These are phyloP conservation scores for Bimastos eiseni DNA, from an alignment of 2,888 invertebrate genomes.

Conservation along the genomic window DNA sequence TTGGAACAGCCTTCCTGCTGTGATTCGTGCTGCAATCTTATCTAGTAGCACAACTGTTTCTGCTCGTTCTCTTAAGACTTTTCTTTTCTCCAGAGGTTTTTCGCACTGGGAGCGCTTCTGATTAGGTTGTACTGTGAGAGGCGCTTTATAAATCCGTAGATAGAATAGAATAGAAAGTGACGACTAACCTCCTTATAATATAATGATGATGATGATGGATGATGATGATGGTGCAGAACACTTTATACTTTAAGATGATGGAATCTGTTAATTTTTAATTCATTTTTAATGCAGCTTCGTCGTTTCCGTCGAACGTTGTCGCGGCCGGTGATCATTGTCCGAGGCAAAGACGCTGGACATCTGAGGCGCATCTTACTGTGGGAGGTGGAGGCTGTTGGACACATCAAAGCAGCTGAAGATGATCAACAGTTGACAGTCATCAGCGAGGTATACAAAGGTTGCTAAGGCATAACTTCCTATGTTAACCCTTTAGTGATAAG, in stretches of 20 bases:
- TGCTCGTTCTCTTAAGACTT: no score
- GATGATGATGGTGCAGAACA: no score
- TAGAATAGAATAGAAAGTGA: no score
- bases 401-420: conserved; percentile 39
- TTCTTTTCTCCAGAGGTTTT: no score
- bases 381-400: conserved; percentile 48
- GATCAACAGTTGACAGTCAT: conserved; percentile 6
- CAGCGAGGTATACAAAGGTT: neutral
- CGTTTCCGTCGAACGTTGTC: conserved; percentile 29
- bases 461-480: neutral
- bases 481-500: no score
- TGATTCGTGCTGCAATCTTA: no score
- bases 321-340: conserved; percentile 50
- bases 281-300: neutral
- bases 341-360: conserved; percentile 48
- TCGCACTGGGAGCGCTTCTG: no score
- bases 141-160: no score
- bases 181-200: neutral
- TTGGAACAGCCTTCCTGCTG: no score
- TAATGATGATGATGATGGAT: no score
- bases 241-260: neutral
- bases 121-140: no score
- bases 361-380: conserved; percentile 51
- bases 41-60: no score
- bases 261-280: neutral